Percentiles rank a stretch among this genome's conserved stretches.
Evolutionary conservation across 2,888 invertebrate species (phyloP).

Genomic region (Adela reaumurella): DNA sequence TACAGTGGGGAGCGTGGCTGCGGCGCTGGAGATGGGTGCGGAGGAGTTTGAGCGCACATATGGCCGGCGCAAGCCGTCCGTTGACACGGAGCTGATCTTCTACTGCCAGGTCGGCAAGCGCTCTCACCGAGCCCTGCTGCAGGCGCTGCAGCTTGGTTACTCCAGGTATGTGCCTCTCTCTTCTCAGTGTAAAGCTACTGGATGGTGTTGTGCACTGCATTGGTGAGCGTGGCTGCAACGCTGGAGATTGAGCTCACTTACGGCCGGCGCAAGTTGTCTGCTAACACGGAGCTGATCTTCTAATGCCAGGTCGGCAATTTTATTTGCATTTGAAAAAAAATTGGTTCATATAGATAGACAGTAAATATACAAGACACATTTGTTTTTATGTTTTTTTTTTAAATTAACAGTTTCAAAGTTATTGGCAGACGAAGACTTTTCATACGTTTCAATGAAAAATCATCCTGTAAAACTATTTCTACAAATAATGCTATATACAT

Average conservation of each 20-base stretch:
- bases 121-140: conserved; percentile 59
- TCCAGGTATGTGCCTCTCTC: too few species aligned
- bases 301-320: conserved; percentile 68
- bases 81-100: conserved; percentile 60
- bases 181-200: too few species aligned
- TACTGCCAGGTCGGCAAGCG: conserved; percentile 67
- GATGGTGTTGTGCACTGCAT: conserved; percentile 27
- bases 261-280: conserved; percentile 55
- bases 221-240: conserved; percentile 49
- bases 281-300: conserved; percentile 60
- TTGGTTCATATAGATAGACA: too few species aligned
- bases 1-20: conserved; percentile 53
- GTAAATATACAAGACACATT: too few species aligned
- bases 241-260: conserved; percentile 48
- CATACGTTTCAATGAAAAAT: too few species aligned
- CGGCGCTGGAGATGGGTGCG: conserved; percentile 36
- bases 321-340: too few species aligned
- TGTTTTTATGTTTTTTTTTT: too few species aligned
- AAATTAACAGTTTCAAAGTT: too few species aligned
- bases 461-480: too few species aligned
- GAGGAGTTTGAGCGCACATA: conserved; percentile 56
- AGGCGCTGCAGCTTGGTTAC: conserved; percentile 55
- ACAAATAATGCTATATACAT: too few species aligned
- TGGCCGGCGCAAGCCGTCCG: conserved; percentile 55
- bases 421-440: too few species aligned